Percentiles rank a stretch among this genome's conserved stretches.
These are phyloP conservation scores for Pherbina coryleti DNA, from an alignment of 2,888 invertebrate species.

Conservation along the genomic window DNA sequence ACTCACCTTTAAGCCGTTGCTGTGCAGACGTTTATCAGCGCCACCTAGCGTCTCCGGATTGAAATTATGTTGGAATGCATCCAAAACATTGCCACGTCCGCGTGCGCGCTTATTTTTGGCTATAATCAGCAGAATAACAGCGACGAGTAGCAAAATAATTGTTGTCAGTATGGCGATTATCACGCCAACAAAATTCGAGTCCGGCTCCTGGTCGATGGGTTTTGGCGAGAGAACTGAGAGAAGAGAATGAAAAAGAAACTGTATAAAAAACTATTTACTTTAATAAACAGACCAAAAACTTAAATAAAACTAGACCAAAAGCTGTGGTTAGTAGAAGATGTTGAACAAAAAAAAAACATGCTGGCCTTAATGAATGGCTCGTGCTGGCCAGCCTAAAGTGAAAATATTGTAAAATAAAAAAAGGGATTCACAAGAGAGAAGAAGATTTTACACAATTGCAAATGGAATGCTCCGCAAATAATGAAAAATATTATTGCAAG, in stretches of 20 bases:
- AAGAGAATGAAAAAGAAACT: slow-evolving; percentile 36
- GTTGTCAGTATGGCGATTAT: slow-evolving; percentile 80
- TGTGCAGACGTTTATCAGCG: slow-evolving; percentile 70
- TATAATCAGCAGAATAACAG: slow-evolving; percentile 79
- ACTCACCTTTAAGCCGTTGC: slow-evolving; percentile 70
- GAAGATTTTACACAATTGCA: slow-evolving; percentile 27
- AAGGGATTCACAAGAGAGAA: not conserved
- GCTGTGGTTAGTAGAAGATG: no score
- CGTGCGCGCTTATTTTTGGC: slow-evolving; percentile 74
- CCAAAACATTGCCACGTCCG: slow-evolving; percentile 66
- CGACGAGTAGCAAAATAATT: slow-evolving; percentile 78
- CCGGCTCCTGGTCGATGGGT: slow-evolving; percentile 73
- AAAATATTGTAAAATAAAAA: slow-evolving; percentile 24
- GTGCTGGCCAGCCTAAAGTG: not conserved
- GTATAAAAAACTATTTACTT: slow-evolving; percentile 27
- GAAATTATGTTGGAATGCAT: slow-evolving; percentile 70
- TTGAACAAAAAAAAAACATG: slow-evolving; percentile 3
- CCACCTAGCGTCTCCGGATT: slow-evolving; percentile 69
- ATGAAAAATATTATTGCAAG: slow-evolving; percentile 12
- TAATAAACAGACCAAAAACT: slow-evolving; percentile 12
- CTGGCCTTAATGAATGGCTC: not conserved
- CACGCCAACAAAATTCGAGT: slow-evolving; percentile 75
- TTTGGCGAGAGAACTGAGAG: slow-evolving; percentile 69
- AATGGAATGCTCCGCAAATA: slow-evolving; percentile 20
- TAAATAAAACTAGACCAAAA: no score